phyloP scores from a whole-genome alignment of 1,140 invertebrate genomes.

The Sycophila sp. region DNA sequence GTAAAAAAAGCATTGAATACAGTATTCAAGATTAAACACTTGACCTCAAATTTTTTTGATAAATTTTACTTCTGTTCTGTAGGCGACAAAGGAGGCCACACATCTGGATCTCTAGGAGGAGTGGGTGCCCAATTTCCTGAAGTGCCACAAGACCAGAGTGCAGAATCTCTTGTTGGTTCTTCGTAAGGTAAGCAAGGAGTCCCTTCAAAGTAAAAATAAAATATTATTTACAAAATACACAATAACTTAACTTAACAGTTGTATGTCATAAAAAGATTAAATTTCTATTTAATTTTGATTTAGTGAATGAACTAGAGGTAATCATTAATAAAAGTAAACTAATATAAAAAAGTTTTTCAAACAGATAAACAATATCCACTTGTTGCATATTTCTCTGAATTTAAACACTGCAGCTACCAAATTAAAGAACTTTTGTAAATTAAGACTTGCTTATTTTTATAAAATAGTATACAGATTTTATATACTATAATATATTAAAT shows the following conservation, averaged over 20 bases:
- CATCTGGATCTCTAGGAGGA: slow-evolving; percentile 81
- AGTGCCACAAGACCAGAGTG: slow-evolving; percentile 56
- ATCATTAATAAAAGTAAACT: no score
- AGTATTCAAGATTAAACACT: neutral
- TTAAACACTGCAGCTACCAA: no score
- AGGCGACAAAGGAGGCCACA: slow-evolving; percentile 90
- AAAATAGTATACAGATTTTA: neutral
- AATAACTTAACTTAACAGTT: no score
- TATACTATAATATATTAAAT: neutral
- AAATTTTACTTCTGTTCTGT: slow-evolving; percentile 72
- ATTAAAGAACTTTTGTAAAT: slow-evolving; percentile 3
- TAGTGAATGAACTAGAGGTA: no score
- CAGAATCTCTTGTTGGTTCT: slow-evolving; percentile 70
- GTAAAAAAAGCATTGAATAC: slow-evolving; percentile 35
- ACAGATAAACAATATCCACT: no score
- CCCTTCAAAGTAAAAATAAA: slow-evolving; percentile 42
- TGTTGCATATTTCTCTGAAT: no score
- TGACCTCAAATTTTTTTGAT: neutral
- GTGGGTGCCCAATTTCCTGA: slow-evolving; percentile 73
- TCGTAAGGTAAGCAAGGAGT: slow-evolving; percentile 67
- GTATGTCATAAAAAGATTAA: no score
- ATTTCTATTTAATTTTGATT: no score
- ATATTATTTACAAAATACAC: no score
- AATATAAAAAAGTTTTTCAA: no score
- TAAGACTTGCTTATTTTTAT: slow-evolving; percentile 1